Evolutionary conservation across 2,888 invertebrate genomes (phyloP).

Genomic region (Nineta flava): DNA sequence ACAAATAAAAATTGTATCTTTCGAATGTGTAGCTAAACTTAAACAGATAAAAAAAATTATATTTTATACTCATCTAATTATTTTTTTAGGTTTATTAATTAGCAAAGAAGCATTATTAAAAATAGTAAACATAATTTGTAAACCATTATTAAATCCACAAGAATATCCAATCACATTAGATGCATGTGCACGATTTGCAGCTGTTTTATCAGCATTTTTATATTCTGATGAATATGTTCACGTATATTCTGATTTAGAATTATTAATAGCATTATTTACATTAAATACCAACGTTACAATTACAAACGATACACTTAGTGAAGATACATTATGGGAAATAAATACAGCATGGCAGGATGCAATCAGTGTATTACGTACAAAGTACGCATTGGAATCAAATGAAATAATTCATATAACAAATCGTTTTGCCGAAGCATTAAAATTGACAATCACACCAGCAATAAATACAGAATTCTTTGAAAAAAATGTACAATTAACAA

Average conservation of each 20-base stretch:
- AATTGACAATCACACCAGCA: constrained; percentile 18
- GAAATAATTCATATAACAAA: constrained; percentile 20
- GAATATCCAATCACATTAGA: constrained; percentile 25
- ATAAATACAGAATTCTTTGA: neutral
- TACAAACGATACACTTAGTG: constrained; percentile 24
- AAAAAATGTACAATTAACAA: neutral
- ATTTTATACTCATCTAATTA: too few relatives aligned
- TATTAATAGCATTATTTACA: constrained; percentile 31
- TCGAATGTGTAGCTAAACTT: too few relatives aligned
- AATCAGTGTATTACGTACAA: constrained; percentile 20
- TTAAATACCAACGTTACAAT: constrained; percentile 26
- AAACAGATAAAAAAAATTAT: too few relatives aligned
- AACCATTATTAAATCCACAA: constrained; percentile 20
- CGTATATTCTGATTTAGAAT: constrained; percentile 23
- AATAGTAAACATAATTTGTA: constrained; percentile 27
- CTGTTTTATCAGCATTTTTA: constrained; percentile 33
- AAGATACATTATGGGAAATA: constrained; percentile 37
- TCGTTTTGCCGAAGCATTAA: constrained; percentile 21
- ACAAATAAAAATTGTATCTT: too few relatives aligned
- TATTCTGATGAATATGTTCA: constrained; percentile 29
- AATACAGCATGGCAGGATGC: constrained; percentile 41
- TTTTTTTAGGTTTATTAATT: constrained; percentile 28
- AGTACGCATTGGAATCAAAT: constrained; percentile 10
- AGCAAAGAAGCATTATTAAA: constrained; percentile 23
- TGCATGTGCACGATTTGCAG: constrained; percentile 33